phyloP scores from a whole-genome alignment of 2,113 vertebrate species.

The Emberiza fucata region DNA sequence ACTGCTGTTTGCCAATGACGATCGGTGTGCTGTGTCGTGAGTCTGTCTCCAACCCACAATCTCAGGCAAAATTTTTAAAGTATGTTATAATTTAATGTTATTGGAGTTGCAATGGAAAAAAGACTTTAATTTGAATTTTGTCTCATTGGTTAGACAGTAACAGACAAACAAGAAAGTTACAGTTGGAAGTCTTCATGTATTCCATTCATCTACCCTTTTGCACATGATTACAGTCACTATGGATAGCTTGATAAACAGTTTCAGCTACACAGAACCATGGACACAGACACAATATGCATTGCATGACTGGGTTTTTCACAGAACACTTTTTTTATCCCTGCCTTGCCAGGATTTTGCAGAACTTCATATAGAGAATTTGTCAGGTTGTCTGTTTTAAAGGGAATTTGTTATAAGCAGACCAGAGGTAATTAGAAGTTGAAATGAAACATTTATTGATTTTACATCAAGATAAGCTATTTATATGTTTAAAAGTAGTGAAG shows the following conservation, averaged over 20 bases:
- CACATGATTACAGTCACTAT: background rate
- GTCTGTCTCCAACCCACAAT: background rate
- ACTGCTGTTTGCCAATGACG: background rate
- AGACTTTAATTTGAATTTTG: background rate
- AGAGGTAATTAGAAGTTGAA: slow-evolving; percentile 42
- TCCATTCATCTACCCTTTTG: background rate
- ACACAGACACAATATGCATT: background rate
- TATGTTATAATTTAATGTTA: background rate
- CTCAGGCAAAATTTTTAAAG: background rate
- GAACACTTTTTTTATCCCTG: background rate
- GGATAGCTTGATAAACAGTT: background rate
- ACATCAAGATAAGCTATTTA: background rate
- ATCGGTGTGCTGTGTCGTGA: background rate
- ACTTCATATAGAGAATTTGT: background rate
- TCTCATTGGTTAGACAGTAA: background rate
- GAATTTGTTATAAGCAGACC: background rate
- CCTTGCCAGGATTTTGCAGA: background rate
- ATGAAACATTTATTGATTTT: slow-evolving; percentile 56
- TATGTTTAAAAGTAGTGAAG: background rate
- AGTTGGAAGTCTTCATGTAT: background rate
- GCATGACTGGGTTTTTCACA: background rate
- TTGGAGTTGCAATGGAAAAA: background rate
- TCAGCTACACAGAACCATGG: background rate
- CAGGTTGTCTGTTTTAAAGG: background rate
- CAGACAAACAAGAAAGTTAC: background rate